A percentile compares a stretch with the other conserved stretches of the same genome.
Evolutionary conservation across 37 sponge, comb jelly and placozoan species (phyloP).

Genomic region (Spongilla lacustris): DNA sequence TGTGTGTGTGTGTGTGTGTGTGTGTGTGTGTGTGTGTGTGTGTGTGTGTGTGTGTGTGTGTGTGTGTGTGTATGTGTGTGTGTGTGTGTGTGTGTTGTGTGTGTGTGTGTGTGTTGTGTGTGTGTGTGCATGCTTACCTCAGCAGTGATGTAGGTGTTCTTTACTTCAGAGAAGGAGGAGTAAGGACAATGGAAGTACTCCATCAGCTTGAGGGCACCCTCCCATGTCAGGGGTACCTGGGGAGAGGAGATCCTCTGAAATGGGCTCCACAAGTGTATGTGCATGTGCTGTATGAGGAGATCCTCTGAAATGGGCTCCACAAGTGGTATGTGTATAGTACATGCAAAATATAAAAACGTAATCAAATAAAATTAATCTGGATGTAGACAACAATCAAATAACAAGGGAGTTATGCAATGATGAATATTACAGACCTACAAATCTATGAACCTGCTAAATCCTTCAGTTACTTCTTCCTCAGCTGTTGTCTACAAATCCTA

Average conservation of each 20-base stretch:
- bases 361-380: too few species aligned
- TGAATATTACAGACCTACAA: too few species aligned
- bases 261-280: not conserved
- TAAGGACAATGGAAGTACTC: slow-evolving; percentile 61
- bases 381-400: too few species aligned
- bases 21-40: not conserved
- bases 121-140: too few species aligned
- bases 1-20: slow-evolving; percentile 1
- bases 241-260: not conserved
- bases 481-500: too few species aligned
- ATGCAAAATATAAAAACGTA: too few species aligned
- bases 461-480: too few species aligned
- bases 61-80: not conserved
- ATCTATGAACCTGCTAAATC: too few species aligned
- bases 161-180: slow-evolving; percentile 64
- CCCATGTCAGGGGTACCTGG: slow-evolving; percentile 69
- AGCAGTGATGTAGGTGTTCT: slow-evolving; percentile 45
- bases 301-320: not conserved
- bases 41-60: not conserved
- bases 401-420: too few species aligned
- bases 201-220: slow-evolving; percentile 50
- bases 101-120: not conserved
- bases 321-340: slow-evolving; percentile 7
- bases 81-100: slow-evolving; percentile 1
- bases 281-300: slow-evolving; percentile 22